Base-by-base conservation (phyloP, 2,113 vertebrate genomes). In the Ia io region DNA sequence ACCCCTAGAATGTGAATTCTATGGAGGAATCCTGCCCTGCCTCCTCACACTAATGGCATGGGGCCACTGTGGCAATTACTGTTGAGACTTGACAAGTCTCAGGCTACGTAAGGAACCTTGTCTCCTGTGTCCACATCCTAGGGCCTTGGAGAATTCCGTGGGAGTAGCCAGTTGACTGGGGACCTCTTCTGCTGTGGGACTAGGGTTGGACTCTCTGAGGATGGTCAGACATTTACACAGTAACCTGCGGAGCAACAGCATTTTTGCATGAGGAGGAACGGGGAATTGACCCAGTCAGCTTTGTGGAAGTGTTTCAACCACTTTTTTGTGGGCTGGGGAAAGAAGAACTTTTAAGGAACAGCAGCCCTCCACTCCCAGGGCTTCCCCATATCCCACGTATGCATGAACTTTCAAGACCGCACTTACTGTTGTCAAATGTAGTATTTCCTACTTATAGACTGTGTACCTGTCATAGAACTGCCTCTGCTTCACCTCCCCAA, bases 61-160 rank as follows among this genome's bases (percentile, higher is more conserved):
- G 42, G 70, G 56, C 56, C 78, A 30, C 93, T 61, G 0, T 67
- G 97, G 96, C 95, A 96, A 95, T 96, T 93, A 35, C 90, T 69
- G 12, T 9, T 35, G 97, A 80, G 95, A 65, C 44, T 84, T 94
- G 20, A 1, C 13, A n/a, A 56, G 49, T 96, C 96, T 92, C 97
- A 79, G 61, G 88, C 93, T 96, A 78, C 95, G 96, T 97, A 96
- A 97, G 90, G 94, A 96, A 18, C 61, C 28, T 16, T n/a, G 76
- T 78, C 87, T 95, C 80, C 77, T 93, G 88, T 1, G 94, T 92
- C 89, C 71, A 32, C 53, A 40, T 88, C 17, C 44, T 78, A 67
- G 73, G 86, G 22, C 94, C 84, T 23, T 65, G 83, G 92, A 83
- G 95, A 83, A 49, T 74, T 90, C 25, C 53, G 67, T 49, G 67